Base-by-base conservation (phyloP, 2,888 invertebrate genomes). In the Drosophila kuntzei region DNA sequence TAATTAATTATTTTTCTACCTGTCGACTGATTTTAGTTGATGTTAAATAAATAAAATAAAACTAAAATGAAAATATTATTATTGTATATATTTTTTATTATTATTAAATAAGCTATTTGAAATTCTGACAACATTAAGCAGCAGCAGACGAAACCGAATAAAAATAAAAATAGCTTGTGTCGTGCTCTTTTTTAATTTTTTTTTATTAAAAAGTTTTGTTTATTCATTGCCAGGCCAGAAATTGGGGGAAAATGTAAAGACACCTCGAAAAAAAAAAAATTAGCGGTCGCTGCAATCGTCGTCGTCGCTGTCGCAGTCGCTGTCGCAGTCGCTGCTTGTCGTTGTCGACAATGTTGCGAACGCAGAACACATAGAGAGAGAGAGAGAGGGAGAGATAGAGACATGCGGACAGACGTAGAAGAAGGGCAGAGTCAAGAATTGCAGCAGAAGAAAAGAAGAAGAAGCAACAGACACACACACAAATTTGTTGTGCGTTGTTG, bases 401-500 rank as follows among this genome's bases (percentile, higher is more conserved):
- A 39, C 41, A 32, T 7, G 25, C 39, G 37, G 8, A 22, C 18
- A 29, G 25, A 22, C 6, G 27, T 9, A 44, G 20, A 12, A 44
- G 51, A 44, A 63, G 49, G 55, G 49, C 57, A 53, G 47, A 20
- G 41, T 8, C 46, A 54, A 44, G 34, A 46, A 50, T 32, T 59
- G 51, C 57, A 68, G 60, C 46, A 36, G 44, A 39, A 44, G 54
- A 41, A 34, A 41, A 34, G 22, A 32, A 29, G 43, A 27, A 27
- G 27, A 3, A 27, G 27, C 8, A 5, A 8, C 22, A 58, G n/a
- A n/a, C 6, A 61, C 44, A 44, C 27, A 37, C 36, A 63, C 22
- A 62, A 46, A 71, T 67, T 76, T 64, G 67, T 59, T 72, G 73
- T 68, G 72, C 62, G 41, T 59, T 73, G 73, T 77, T 76, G 68